Base-by-base conservation (phyloP, 2,888 invertebrate genomes). In the Saturnia japonica region DNA sequence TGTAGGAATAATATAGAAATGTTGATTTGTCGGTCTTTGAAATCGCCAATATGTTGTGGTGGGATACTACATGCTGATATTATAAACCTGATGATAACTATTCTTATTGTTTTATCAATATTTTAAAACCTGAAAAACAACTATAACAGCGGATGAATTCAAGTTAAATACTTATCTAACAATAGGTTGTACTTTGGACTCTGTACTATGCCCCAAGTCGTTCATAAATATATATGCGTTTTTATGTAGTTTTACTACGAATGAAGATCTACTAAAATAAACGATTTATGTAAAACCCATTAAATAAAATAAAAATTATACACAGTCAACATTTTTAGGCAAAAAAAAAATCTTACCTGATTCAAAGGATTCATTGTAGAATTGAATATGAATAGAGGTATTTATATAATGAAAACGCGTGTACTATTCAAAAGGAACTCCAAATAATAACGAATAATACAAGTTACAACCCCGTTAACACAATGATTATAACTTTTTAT, bases 301-400 rank as follows among this genome's bases (percentile, higher is more conserved):
- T 3, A 67, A 40, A 64, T 47, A 8, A 67, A 57, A 34, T 22
- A n/a, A 54, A 43, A 12, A 68, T 67, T 70, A 25, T 60, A 71
- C 72, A 47, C 67, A 25, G 60, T 25, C 34, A 16, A 28, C 57
- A 1, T 1, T 1, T 1, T 68, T 34, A 66, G 4, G 11, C 16
- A 68, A 69, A 68, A 0, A 71, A 74, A 72, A 22, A 68, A 28
- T 81, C 88, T 86, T 82, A 89, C 90, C 80, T 88, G 87, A 64
- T 78, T 81, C 19, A 90, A 74, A 22, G 90, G 88, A 83, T 90
- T 89, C 90, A 90, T 90, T 34, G 40, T 40, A 1, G 25, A 60
- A 14, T 28, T 57, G 1, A 25, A 25, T 28, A 28, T 60, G n/a
- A 60, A 28, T 28, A 12, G 14, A 60, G 57, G 14, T 28, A 14